Evolutionary conservation across 35 echinoderm and acorn worm species (phyloP).

Genomic region (Chiridota heheva): DNA sequence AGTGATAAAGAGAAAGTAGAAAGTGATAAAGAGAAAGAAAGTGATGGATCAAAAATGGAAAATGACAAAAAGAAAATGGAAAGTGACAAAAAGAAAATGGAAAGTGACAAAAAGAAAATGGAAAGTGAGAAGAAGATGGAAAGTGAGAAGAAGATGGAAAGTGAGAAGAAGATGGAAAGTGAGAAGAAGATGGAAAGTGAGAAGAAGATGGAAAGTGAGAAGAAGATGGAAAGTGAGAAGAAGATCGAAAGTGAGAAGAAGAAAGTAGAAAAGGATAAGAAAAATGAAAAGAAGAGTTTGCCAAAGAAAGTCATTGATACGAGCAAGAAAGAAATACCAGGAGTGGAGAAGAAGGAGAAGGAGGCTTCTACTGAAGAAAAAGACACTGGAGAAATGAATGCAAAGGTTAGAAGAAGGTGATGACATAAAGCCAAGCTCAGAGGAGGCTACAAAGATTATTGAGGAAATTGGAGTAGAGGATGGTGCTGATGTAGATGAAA

Average conservation of each 20-base stretch:
- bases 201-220: background rate
- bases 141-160: background rate
- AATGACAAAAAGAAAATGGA: background rate
- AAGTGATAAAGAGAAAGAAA: too few species aligned
- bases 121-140: background rate
- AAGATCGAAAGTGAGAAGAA: too few species aligned
- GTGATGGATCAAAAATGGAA: too few species aligned
- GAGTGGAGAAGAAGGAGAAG: background rate
- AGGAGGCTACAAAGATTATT: too few species aligned
- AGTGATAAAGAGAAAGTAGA: too few species aligned
- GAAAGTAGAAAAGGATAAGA: too few species aligned
- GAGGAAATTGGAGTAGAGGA: background rate
- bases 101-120: background rate
- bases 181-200: background rate
- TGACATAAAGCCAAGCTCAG: background rate
- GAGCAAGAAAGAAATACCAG: too few species aligned
- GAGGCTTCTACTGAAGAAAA: background rate
- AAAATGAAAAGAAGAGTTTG: too few species aligned
- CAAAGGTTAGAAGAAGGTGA: background rate
- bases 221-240: slow-evolving; percentile 8
- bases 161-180: background rate
- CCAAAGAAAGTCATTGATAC: too few species aligned
- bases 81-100: background rate
- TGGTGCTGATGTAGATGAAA: background rate
- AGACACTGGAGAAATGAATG: background rate